These are phyloP conservation scores for Bryconaethiops microstoma DNA, from an alignment of 2,797 vertebrate species.

Conservation along the genomic window DNA sequence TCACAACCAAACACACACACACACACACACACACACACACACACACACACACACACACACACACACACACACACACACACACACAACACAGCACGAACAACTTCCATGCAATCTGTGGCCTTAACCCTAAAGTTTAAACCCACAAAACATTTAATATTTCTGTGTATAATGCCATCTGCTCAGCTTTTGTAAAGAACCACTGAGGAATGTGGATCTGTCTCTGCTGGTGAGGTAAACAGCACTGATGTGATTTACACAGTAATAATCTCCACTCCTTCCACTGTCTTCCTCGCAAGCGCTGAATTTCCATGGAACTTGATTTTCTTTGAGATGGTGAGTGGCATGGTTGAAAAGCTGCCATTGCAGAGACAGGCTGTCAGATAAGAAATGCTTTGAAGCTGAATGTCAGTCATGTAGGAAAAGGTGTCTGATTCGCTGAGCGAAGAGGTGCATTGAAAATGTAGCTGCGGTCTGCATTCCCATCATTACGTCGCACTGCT, in stretches of 20 bases:
- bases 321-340: not conserved
- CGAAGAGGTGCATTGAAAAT: not conserved
- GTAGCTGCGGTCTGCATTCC: not conserved
- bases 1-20: not conserved
- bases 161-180: slow-evolving; percentile 8
- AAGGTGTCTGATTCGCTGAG: not conserved
- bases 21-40: not conserved
- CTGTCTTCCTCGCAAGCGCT: not conserved
- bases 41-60: not conserved
- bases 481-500: not conserved
- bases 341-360: not conserved
- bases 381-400: slow-evolving; percentile 1
- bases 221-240: not conserved
- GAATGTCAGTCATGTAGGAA: not conserved
- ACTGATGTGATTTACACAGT: slow-evolving; percentile 7
- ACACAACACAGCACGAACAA: not conserved
- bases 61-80: not conserved
- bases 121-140: not conserved
- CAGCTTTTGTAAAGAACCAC: not conserved
- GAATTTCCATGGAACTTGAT: not conserved
- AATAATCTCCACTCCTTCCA: not conserved
- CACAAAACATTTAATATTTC: not conserved
- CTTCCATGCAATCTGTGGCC: not conserved
- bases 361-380: slow-evolving; percentile 12
- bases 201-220: not conserved